Evolutionary conservation across 2,797 vertebrate genomes (phyloP), one percentile per base, ranked within the genome.

Genomic region (Remorina albescens): DNA sequence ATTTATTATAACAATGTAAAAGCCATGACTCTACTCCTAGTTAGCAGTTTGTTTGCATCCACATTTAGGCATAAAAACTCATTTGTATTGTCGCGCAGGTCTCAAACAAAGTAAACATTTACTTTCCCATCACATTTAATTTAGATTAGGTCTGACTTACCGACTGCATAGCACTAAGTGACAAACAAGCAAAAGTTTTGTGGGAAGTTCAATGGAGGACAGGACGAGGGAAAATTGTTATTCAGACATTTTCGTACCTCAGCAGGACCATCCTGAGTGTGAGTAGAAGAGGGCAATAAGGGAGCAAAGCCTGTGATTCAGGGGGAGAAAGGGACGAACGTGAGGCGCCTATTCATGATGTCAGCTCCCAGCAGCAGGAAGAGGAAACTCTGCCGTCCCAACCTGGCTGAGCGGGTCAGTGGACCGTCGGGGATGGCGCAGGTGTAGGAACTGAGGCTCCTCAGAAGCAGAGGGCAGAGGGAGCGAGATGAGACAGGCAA

Each of bases 281-380:
- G 18, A 30, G 42, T 49, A 59, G 73, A 44, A 41, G 59, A 65
- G 39, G 44, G 60, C 49, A 60, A 37, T 12, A 11, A 65, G 62
- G 50, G 44, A 66, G 84, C 1, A 15, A 54, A 41, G 19, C 13
- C 57, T 67, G 74, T 53, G 64, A 54, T 63, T 74, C 58, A 47
- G 61, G 23, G 23, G 37, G 63, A 47, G 76, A 60, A 46, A 71
- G 36, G 34, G 25, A 49, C 6, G 12, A 25, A 78, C 66, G 71
- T 83, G 83, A 53, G 13, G 15, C 0, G 73, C 28, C 51, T 87
- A 56, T 57, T 25, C 69, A 88, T 74, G 61, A 67, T 74, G 21
- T 18, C 63, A 57, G 15, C 58, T 26, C 70, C 76, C 34, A 26
- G 78, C 2, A 59, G 58, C 47, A 28, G 44, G 67, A 49, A 54